Evolutionary conservation across 1,140 invertebrate genomes (phyloP).

Genomic region (Rhagoletis zephyria): DNA sequence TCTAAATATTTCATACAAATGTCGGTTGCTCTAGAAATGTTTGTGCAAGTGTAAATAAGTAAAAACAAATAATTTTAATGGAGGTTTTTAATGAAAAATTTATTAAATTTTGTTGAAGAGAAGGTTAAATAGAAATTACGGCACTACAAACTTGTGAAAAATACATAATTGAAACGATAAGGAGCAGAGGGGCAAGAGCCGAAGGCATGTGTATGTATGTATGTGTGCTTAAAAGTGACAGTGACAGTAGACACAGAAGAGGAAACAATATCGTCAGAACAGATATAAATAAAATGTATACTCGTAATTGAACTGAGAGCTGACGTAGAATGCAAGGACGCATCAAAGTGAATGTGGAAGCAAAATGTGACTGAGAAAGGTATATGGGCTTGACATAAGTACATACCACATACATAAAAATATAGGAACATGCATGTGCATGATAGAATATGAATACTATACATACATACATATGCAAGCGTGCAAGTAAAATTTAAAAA

Average conservation of each 20-base stretch:
- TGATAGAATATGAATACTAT: no score
- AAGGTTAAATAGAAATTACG: conserved; percentile 14
- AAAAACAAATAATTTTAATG: conserved; percentile 6
- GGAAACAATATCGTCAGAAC: background rate
- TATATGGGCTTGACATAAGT: no score
- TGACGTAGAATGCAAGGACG: background rate
- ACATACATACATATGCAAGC: no score
- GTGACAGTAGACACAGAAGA: background rate
- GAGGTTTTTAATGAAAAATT: conserved; percentile 10
- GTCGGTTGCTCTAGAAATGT: background rate
- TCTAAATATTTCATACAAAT: background rate
- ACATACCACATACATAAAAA: no score
- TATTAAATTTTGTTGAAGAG: conserved; percentile 19
- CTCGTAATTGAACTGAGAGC: background rate
- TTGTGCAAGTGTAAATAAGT: conserved; percentile 13
- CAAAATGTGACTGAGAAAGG: no score
- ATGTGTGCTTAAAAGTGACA: background rate
- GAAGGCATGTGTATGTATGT: background rate
- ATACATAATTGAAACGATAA: background rate
- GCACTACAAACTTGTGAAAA: background rate
- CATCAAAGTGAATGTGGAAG: no score
- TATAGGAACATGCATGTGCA: no score
- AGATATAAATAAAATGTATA: background rate
- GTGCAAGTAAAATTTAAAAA: no score
- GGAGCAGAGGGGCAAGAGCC: background rate